These are phyloP conservation scores for Lonchura striata DNA, from an alignment of 2,113 vertebrate genomes.

Conservation along the genomic window DNA sequence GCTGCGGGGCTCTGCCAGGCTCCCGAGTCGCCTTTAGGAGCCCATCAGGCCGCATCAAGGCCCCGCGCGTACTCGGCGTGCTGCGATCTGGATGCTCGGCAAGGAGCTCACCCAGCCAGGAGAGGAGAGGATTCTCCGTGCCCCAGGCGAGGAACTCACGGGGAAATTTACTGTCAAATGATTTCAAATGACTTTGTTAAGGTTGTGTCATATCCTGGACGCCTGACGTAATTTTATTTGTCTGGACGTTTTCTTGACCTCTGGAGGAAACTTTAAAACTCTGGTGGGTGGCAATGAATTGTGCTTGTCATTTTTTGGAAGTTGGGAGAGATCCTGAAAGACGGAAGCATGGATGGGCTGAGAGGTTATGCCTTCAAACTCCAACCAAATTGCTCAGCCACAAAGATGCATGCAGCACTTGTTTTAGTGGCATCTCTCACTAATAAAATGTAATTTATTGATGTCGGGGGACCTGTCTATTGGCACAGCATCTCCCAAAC, in stretches of 20 bases:
- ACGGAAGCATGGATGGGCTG: neutral
- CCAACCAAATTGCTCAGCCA: neutral
- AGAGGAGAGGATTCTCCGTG: slow-evolving; percentile 56
- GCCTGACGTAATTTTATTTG: slow-evolving; percentile 76
- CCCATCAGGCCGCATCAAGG: slow-evolving; percentile 68
- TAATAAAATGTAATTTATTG: slow-evolving; percentile 23
- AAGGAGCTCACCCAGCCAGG: slow-evolving; percentile 51
- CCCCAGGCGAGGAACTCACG: slow-evolving; percentile 71
- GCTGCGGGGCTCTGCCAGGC: slow-evolving; percentile 61
- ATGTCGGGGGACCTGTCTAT: neutral
- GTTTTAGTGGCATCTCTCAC: neutral
- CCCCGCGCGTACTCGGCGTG: neutral
- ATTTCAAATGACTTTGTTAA: slow-evolving; percentile 80
- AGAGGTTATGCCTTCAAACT: neutral
- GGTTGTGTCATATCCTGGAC: slow-evolving; percentile 73
- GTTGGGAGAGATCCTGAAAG: neutral
- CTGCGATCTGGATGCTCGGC: slow-evolving; percentile 55
- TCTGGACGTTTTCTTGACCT: slow-evolving; percentile 73
- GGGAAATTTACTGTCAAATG: slow-evolving; percentile 77
- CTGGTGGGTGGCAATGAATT: slow-evolving; percentile 14
- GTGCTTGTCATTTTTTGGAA: neutral
- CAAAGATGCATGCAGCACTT: neutral
- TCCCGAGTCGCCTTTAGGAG: slow-evolving; percentile 80
- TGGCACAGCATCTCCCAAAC: neutral
- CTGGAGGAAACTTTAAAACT: slow-evolving; percentile 66